Base-by-base conservation (phyloP, 92 coral and sea anemone species). In the Epizoanthus rinbou region DNA sequence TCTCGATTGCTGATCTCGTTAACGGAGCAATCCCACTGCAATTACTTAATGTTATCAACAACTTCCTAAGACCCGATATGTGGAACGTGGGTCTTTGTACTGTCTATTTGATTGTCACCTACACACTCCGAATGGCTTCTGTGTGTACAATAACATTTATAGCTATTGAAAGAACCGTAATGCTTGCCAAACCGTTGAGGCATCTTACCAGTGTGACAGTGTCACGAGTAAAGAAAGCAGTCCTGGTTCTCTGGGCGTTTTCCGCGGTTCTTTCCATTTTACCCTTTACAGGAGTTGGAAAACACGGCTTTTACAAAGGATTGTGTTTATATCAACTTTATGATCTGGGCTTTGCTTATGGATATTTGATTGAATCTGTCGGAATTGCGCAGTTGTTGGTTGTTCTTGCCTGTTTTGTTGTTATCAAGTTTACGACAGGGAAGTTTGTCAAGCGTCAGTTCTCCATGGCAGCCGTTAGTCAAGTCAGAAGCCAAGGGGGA, bases 131-230 rank as follows among this genome's bases (percentile, higher is more conserved):
- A 50, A 86, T 96, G 79, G 94, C 98, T 25, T 96, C 99, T 3
- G 94, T 96, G 69, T 90, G 89, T 85, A 96, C 99, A 23, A 93
- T 96, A 64, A 90, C 99, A 14, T 89, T 94, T 45, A 94, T 96
- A 89, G 91, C 98, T 31, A 86, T 82, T 56, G 98, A 96, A 33
- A 70, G 95, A 75, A 90, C 92, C 64, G 50, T 94, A 33, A 82
- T 96, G 88, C 74, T 96, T 56, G 86, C 95, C 10, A 81, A 92
- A 19, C 99, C 99, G 5, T 70, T 96, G 17, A 89, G 75, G n/a
- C 94, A 94, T 58, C 90, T 91, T 70, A 89, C 95, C 35, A 88
- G 89, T 22, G 88, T 96, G 7, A 96, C 99, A 6, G 69, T 84
- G 8, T 83, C 85, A 13, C 82, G 91, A 50, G 92, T 82, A 21